phyloP scores from a whole-genome alignment of 2,888 invertebrate genomes.

The Drosophila anomelani region DNA sequence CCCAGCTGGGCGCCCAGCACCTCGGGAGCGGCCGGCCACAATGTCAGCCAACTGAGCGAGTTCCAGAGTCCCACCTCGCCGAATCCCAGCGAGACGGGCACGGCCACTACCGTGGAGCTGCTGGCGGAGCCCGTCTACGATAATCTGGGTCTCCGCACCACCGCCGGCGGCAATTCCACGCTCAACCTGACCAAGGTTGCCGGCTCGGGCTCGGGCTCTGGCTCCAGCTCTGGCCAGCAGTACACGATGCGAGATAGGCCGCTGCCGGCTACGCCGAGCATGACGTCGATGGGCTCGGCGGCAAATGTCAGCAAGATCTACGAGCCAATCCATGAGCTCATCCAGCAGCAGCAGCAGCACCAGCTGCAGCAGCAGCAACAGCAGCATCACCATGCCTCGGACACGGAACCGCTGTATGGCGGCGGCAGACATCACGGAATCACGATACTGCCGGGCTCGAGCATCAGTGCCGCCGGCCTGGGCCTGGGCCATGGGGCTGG shows the following conservation, averaged over 20 bases:
- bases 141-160: conserved; percentile 92
- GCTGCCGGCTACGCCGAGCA: conserved; percentile 87
- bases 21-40: conserved; percentile 47
- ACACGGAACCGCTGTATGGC: conserved; percentile 83
- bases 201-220: conserved; percentile 5
- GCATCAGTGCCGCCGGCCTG: conserved; percentile 57
- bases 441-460: conserved; percentile 81
- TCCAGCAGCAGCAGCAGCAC: conserved; percentile 69
- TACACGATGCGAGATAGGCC: conserved; percentile 88
- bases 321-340: conserved; percentile 83
- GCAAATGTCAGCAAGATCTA: conserved; percentile 80
- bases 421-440: conserved; percentile 74
- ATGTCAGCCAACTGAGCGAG: conserved; percentile 84
- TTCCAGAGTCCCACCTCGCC: conserved; percentile 83
- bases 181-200: conserved; percentile 90
- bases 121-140: conserved; percentile 94
- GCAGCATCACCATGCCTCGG: conserved; percentile 52
- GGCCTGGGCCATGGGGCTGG: conserved; percentile 26
- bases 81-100: conserved; percentile 84
- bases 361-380: conserved; percentile 61
- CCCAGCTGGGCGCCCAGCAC: conserved; percentile 92
- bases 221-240: conserved; percentile 82
- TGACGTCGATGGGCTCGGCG: conserved; percentile 72
- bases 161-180: conserved; percentile 93
- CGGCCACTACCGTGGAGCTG: conserved; percentile 85